Percentiles rank a stretch among this genome's conserved stretches.
Evolutionary conservation across 2,113 vertebrate species (phyloP).

Genomic region (Mugil cephalus): DNA sequence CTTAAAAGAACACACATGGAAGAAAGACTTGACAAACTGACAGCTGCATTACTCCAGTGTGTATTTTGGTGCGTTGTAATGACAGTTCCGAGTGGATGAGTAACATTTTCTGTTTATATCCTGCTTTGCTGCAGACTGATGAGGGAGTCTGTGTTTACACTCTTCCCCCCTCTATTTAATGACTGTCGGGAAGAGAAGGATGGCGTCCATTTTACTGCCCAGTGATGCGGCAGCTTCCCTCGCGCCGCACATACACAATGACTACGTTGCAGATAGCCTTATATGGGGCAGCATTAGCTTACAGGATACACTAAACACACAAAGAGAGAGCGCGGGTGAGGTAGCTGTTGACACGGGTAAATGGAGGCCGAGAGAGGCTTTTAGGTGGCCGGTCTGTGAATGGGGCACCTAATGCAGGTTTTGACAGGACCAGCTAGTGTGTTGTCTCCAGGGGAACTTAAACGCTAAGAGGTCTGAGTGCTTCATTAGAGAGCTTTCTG

Average conservation of each 20-base stretch:
- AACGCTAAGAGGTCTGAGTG: conserved; percentile 14
- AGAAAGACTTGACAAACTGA: not conserved
- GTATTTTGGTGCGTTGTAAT: not conserved
- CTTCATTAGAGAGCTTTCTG: conserved; percentile 7
- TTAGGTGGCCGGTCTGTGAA: conserved; percentile 30
- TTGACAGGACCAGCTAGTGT: conserved; percentile 24
- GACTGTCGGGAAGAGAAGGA: conserved; percentile 20
- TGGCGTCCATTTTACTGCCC: conserved; percentile 29
- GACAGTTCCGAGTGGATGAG: not conserved
- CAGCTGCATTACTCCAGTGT: not conserved
- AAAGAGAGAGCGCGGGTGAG: conserved; percentile 25
- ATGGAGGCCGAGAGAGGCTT: conserved; percentile 49
- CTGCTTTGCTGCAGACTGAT: not conserved
- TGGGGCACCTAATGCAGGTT: conserved; percentile 38
- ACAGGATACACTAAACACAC: conserved; percentile 38
- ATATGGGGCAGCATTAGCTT: conserved; percentile 40
- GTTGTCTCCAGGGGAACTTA: not conserved
- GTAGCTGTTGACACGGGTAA: conserved; percentile 42
- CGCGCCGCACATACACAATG: conserved; percentile 17
- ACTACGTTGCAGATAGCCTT: conserved; percentile 12
- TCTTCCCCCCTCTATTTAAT: conserved; percentile 1
- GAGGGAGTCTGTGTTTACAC: conserved; percentile 2
- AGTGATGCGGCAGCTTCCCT: conserved; percentile 46
- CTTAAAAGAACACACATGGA: conserved; percentile 71
- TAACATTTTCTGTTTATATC: not conserved